phyloP scores from a whole-genome alignment of 2,797 vertebrate species.

The Rallus crepitans region DNA sequence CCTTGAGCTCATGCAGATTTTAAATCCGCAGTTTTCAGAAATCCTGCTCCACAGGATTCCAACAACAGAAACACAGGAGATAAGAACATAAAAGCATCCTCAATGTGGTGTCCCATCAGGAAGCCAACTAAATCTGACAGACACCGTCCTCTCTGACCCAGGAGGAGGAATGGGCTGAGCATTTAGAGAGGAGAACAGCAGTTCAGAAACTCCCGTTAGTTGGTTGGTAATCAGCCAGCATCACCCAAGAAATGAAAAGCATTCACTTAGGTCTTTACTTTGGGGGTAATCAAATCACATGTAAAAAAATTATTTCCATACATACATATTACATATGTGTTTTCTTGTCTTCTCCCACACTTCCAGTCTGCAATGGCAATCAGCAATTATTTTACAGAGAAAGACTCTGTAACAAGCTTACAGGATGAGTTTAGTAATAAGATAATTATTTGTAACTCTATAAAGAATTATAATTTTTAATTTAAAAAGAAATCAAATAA shows the following conservation, averaged over 20 bases:
- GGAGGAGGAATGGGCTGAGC: neutral
- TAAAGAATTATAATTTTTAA: conserved; percentile 35
- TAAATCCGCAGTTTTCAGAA: neutral
- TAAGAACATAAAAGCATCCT: conserved; percentile 53
- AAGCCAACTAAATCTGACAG: conserved; percentile 48
- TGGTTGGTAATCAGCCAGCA: neutral
- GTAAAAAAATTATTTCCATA: neutral
- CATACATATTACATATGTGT: neutral
- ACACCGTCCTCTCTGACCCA: conserved; percentile 11
- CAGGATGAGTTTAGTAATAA: conserved; percentile 55
- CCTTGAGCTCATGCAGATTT: neutral
- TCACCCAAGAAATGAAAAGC: neutral
- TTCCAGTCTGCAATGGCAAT: conserved; percentile 10
- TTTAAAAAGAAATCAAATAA: conserved; percentile 59
- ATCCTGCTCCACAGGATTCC: conserved; percentile 22
- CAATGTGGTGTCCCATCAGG: conserved; percentile 29
- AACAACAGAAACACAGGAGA: conserved; percentile 24
- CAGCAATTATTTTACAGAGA: conserved; percentile 40
- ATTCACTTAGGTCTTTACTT: neutral
- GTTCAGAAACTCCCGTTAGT: neutral
- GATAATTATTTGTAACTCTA: conserved; percentile 63
- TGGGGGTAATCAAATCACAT: neutral
- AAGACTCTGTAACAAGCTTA: conserved; percentile 4
- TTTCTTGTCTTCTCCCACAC: neutral
- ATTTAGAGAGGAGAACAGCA: neutral